Evolutionary conservation across 2,888 invertebrate genomes (phyloP).

Genomic region (Cataglyphis cursor): DNA sequence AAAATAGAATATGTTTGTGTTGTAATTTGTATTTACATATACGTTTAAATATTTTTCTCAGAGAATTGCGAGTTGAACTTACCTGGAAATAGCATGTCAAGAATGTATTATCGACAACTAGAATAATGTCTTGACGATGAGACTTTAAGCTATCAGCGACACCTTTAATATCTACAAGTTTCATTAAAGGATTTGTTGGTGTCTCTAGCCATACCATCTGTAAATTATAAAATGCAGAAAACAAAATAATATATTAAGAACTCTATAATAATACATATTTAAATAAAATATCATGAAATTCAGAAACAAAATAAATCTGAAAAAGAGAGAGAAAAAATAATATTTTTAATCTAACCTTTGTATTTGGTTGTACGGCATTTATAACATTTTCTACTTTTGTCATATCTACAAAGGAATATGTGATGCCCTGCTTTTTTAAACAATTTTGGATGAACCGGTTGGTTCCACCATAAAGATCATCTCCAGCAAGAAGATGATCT

Average conservation of each 20-base stretch:
- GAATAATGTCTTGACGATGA: slow-evolving; percentile 88
- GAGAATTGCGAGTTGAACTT: slow-evolving; percentile 44
- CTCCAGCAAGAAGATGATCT: slow-evolving; percentile 96
- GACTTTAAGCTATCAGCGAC: slow-evolving; percentile 90
- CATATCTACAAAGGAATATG: slow-evolving; percentile 92
- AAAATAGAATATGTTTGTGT: slow-evolving; percentile 1
- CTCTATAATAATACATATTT: not conserved
- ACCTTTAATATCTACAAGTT: slow-evolving; percentile 95
- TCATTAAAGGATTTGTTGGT: slow-evolving; percentile 97
- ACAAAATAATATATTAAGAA: not conserved
- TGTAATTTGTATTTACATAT: not conserved
- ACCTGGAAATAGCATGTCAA: slow-evolving; percentile 95
- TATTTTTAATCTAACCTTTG: slow-evolving; percentile 90
- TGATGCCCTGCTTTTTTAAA: slow-evolving; percentile 90
- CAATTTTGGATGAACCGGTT: slow-evolving; percentile 91
- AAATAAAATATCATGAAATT: not conserved
- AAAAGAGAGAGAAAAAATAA: not conserved
- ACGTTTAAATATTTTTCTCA: not conserved
- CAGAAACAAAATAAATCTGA: not conserved
- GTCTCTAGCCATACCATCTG: slow-evolving; percentile 97
- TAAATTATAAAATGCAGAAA: slow-evolving; percentile 3
- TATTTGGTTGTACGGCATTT: slow-evolving; percentile 92
- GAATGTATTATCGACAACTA: slow-evolving; percentile 98
- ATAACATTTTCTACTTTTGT: slow-evolving; percentile 90
- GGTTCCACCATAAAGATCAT: slow-evolving; percentile 98